Base-by-base conservation (phyloP, 2,797 vertebrate genomes). In the Cyclopterus lumpus region DNA sequence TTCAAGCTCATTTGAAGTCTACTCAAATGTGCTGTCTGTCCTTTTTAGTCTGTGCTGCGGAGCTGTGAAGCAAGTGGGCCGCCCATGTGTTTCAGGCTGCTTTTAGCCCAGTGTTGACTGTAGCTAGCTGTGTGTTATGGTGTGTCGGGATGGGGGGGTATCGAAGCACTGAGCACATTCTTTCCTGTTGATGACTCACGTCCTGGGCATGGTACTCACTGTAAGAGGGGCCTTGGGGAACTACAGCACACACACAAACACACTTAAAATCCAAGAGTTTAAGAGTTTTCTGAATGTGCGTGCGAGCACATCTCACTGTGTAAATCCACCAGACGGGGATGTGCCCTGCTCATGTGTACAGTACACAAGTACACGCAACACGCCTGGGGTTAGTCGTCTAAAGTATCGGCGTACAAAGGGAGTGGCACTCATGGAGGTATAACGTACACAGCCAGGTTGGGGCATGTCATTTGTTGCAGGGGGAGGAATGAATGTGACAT, bases 101-200 rank as follows among this genome's bases (percentile, higher is more conserved):
- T 84, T 85, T 85, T 77, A 81, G 85, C 71, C 1, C 1, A 34
- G 61, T 81, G 87, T 88, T 87, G 81, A 86, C 80, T 80, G 86
- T 77, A 73, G 79, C 83, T 78, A 64, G 79, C 75, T 73, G 67
- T 84, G 83, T 86, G 87, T 87, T 89, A 60, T 91, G 80, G 75
- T 87, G 84, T 80, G 82, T 81, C 24, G 8, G 67, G 26, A n/a
- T n/a, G 26, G 26, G 26, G 79, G 11, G 22, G 51, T 89, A 89
- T 87, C 73, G 73, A 84, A 79, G 84, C 85, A 78, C 42, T 0
- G 79, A 76, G 77, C 84, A 79, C 88, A 93, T 92, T 94, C 91
- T 87, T 94, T 94, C 91, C 91, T 88, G 77, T 74, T 22, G 83
- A 84, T 93, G 93, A 94, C 89, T 94, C 94, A 94, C 6, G 80